These are phyloP conservation scores for Riparia riparia DNA, from an alignment of 2,113 vertebrate genomes.

Conservation along the genomic window DNA sequence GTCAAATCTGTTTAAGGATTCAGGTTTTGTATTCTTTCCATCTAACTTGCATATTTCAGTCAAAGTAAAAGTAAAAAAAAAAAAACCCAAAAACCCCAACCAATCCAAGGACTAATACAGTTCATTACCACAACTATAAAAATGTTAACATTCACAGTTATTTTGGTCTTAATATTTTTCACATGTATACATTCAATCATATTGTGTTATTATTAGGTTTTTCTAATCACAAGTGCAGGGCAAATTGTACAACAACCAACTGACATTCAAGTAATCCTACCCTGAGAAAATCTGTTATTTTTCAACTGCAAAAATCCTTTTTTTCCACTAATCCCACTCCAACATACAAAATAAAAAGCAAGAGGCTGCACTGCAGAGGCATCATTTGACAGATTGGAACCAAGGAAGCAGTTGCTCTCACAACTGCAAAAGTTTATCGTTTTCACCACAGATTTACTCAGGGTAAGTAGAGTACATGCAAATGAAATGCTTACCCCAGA, in stretches of 20 bases:
- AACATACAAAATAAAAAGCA: constrained; percentile 71
- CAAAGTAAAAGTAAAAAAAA: neutral
- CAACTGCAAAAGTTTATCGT: constrained; percentile 18
- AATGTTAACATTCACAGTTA: constrained; percentile 77
- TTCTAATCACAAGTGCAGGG: constrained; percentile 76
- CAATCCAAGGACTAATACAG: neutral
- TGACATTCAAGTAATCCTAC: constrained; percentile 82
- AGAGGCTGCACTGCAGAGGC: constrained; percentile 54
- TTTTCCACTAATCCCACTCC: constrained; percentile 60
- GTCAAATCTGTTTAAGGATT: neutral
- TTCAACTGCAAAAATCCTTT: constrained; percentile 58
- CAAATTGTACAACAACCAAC: constrained; percentile 59
- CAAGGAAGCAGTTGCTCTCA: constrained; percentile 37
- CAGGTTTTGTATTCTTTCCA: neutral
- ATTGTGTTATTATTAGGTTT: constrained; percentile 51
- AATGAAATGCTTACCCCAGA: constrained; percentile 14
- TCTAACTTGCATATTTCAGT: constrained; percentile 17
- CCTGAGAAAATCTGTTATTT: constrained; percentile 75
- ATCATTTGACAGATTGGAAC: constrained; percentile 50
- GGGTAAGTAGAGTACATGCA: constrained; percentile 29
- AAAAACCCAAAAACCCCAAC: neutral
- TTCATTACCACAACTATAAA: constrained; percentile 33
- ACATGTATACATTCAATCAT: constrained; percentile 64
- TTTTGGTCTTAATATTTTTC: constrained; percentile 77
- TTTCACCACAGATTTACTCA: constrained; percentile 69